phyloP scores from a whole-genome alignment of 2,888 invertebrate species.

The Sicus ferrugineus region DNA sequence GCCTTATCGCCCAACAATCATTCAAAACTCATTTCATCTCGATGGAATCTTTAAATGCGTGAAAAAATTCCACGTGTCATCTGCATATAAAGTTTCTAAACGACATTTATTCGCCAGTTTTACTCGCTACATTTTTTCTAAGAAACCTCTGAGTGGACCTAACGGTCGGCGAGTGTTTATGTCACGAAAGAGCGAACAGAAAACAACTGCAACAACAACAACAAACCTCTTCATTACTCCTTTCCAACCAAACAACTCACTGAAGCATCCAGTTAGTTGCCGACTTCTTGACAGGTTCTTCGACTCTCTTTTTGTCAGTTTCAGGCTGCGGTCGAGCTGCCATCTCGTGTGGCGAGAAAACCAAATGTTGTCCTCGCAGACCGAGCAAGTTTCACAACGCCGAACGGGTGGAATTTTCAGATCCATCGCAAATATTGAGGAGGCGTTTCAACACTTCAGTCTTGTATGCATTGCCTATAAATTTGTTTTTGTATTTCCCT shows the following conservation, averaged over 20 bases:
- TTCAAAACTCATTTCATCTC: too few species aligned
- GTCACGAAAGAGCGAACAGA: too few species aligned
- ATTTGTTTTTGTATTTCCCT: neutral
- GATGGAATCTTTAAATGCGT: too few species aligned
- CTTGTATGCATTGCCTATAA: neutral
- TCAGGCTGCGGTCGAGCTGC: neutral
- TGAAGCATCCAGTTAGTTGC: conserved; percentile 2
- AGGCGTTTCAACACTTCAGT: neutral
- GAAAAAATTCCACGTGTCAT: too few species aligned
- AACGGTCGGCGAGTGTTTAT: too few species aligned
- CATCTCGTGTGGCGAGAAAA: neutral
- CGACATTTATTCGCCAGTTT: too few species aligned
- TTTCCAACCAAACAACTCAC: neutral
- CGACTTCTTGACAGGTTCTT: conserved; percentile 16
- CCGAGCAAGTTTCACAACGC: neutral
- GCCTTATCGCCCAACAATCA: too few species aligned
- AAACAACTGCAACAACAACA: neutral
- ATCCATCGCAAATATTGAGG: too few species aligned
- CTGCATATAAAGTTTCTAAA: too few species aligned
- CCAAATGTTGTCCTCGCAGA: conserved; percentile 10
- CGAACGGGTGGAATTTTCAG: neutral
- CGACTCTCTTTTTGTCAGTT: conserved; percentile 7
- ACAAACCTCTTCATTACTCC: too few species aligned
- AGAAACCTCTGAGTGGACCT: too few species aligned
- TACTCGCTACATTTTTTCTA: too few species aligned